A percentile compares a stretch with the other conserved stretches of the same genome.
phyloP scores from a whole-genome alignment of 2,797 vertebrate genomes.

The Malurus leucopterus region DNA sequence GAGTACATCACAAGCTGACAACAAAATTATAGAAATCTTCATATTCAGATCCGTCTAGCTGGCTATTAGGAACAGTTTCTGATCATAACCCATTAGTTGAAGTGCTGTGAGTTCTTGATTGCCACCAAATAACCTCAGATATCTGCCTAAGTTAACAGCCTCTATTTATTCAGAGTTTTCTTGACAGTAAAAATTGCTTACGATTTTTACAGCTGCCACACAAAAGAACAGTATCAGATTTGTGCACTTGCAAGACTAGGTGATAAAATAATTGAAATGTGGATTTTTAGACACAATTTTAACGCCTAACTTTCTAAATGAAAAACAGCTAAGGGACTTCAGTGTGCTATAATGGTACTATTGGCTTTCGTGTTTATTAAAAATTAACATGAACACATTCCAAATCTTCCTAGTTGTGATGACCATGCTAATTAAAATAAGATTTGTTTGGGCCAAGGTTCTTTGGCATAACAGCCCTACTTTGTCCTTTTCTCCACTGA shows the following conservation, averaged over 20 bases:
- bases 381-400: slow-evolving; percentile 20
- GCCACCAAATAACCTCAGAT: slow-evolving; percentile 75
- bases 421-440: neutral
- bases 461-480: neutral
- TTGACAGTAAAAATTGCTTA: slow-evolving; percentile 76
- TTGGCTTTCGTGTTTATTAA: slow-evolving; percentile 30
- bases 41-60: slow-evolving; percentile 78
- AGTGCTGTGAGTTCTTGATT: slow-evolving; percentile 77
- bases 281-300: slow-evolving; percentile 59
- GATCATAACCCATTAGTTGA: slow-evolving; percentile 80
- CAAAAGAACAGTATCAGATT: slow-evolving; percentile 66
- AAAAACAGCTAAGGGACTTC: slow-evolving; percentile 33
- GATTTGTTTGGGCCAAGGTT: neutral
- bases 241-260: slow-evolving; percentile 48
- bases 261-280: slow-evolving; percentile 63
- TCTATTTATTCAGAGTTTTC: slow-evolving; percentile 74
- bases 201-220: slow-evolving; percentile 76
- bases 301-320: slow-evolving; percentile 43
- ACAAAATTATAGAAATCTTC: slow-evolving; percentile 85
- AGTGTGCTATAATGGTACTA: neutral
- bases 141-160: slow-evolving; percentile 77
- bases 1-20: slow-evolving; percentile 83
- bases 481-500: neutral
- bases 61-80: slow-evolving; percentile 81
- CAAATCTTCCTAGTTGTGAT: neutral